Conservation (phyloP, 1,140 invertebrate genomes). For the Leptinotarsa texana region DNA sequence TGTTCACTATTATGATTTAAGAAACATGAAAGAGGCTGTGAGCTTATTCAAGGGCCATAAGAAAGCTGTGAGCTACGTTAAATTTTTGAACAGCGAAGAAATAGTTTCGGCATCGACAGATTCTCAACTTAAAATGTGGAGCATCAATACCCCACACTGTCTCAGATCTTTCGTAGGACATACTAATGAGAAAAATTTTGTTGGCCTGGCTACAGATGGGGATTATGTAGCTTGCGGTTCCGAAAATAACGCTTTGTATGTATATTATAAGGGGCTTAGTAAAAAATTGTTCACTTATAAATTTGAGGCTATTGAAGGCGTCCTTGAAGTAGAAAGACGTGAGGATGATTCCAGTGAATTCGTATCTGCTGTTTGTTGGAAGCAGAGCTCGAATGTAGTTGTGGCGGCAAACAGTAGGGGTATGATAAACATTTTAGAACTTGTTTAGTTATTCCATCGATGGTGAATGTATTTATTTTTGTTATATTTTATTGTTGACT, state of each 20-base stretch:
- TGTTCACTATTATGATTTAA: constrained; percentile 94
- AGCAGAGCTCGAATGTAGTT: constrained; percentile 81
- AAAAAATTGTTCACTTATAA: constrained; percentile 87
- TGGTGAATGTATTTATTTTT: constrained; percentile 9
- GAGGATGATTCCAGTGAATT: constrained; percentile 91
- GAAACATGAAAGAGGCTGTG: constrained; percentile 82
- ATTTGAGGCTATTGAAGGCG: constrained; percentile 82
- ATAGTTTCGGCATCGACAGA: constrained; percentile 96
- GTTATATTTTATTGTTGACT: constrained; percentile 10
- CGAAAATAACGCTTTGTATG: constrained; percentile 92
- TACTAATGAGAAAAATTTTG: constrained; percentile 96
- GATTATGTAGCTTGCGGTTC: constrained; percentile 95
- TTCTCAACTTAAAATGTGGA: constrained; percentile 93
- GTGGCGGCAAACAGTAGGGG: constrained; percentile 96
- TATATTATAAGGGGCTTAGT: constrained; percentile 91
- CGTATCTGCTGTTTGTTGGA: constrained; percentile 95
- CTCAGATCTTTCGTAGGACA: constrained; percentile 90
- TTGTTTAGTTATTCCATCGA: constrained; percentile 60
- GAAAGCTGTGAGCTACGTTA: constrained; percentile 96
- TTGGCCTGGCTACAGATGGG: constrained; percentile 93
- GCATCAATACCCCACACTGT: constrained; percentile 78
- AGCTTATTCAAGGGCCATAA: constrained; percentile 88
- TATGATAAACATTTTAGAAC: constrained; percentile 84
- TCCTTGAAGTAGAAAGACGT: constrained; percentile 75
- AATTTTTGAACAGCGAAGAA: constrained; percentile 87